Evolutionary conservation across 2,797 vertebrate species (phyloP), one percentile per base, ranked within the genome.

Genomic region (Toxotes lorentzi): DNA sequence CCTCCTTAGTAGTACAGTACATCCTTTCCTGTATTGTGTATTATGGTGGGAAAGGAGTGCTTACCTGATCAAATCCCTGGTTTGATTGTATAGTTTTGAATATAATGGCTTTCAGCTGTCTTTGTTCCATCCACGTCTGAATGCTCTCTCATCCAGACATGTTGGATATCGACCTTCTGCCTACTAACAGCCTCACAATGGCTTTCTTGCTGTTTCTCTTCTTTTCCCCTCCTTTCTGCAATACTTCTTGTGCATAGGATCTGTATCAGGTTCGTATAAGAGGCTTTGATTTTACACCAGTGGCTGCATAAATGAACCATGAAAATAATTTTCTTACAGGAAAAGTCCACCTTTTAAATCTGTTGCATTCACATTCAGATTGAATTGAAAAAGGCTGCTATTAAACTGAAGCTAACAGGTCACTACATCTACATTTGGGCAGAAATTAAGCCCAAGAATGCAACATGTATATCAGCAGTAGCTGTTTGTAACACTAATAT

Each of bases 181-280:
- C 21, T 48, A 91, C 86, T 91, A 90, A 93, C 85, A 43, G 75
- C 86, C 79, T 87, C 82, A 79, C 70, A 1, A 45, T 91, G 76
- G 80, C 60, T 93, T 82, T 92, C 78, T 93, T 59, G 80, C 73
- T 82, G 54, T 91, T 45, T 84, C 76, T 91, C 80, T 81, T 53
- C 81, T 73, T 82, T 74, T 72, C 60, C 79, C 85, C 57, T 79
- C 86, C 75, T 92, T 77, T 94, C 89, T 89, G 88, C 89, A 62
- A 40, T 75, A 50, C 89, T 88, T 88, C 92, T 78, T 92, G 82
- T 81, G 76, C 91, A 54, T 90, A 97, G 96, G 96, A 97, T 97
- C 94, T 97, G 96, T 96, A 94, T 97, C 94, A 97, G 96, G 96
- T 97, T 96, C 79, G 94, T 94, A 93, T 89, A 58, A 79, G 78